phyloP scores from a whole-genome alignment of 2,888 invertebrate genomes.

The Clanis bilineata region DNA sequence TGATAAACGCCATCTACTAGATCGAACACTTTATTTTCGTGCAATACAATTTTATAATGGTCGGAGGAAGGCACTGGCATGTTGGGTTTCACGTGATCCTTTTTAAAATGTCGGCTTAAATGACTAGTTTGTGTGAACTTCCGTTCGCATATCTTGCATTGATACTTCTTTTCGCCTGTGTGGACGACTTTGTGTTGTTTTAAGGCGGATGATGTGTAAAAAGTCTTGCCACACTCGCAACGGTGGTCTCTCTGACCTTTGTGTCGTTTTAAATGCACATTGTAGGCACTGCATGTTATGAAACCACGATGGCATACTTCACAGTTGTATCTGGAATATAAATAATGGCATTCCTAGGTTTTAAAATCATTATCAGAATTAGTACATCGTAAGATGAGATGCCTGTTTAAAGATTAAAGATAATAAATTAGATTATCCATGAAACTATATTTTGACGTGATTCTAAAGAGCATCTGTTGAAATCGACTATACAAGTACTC shows the following conservation, averaged over 20 bases:
- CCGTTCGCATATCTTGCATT: slow-evolving; percentile 70
- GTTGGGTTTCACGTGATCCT: slow-evolving; percentile 66
- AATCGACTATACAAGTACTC: too few relatives aligned
- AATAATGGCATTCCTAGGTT: too few relatives aligned
- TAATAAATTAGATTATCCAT: too few relatives aligned
- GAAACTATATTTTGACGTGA: too few relatives aligned
- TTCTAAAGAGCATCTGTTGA: too few relatives aligned
- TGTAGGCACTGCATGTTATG: slow-evolving; percentile 69
- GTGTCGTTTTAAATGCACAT: slow-evolving; percentile 69
- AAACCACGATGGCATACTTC: slow-evolving; percentile 70
- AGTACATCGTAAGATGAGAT: too few relatives aligned
- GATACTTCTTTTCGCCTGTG: slow-evolving; percentile 73
- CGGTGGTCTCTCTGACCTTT: slow-evolving; percentile 71
- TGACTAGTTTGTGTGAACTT: slow-evolving; percentile 74
- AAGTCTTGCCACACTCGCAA: slow-evolving; percentile 74
- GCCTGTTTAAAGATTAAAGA: too few relatives aligned
- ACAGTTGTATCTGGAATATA: slow-evolving; percentile 60
- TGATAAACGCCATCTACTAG: slow-evolving; percentile 35
- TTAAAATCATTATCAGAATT: too few relatives aligned
- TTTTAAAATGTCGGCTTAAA: slow-evolving; percentile 67
- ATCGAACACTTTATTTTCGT: slow-evolving; percentile 40
- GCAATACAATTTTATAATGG: slow-evolving; percentile 55
- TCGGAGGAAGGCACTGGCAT: slow-evolving; percentile 58
- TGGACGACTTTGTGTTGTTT: slow-evolving; percentile 74
- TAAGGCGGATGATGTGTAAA: slow-evolving; percentile 70